Percentiles rank a stretch among this genome's conserved stretches.
phyloP scores from a whole-genome alignment of 2,113 vertebrate genomes.

The Scortum barcoo region DNA sequence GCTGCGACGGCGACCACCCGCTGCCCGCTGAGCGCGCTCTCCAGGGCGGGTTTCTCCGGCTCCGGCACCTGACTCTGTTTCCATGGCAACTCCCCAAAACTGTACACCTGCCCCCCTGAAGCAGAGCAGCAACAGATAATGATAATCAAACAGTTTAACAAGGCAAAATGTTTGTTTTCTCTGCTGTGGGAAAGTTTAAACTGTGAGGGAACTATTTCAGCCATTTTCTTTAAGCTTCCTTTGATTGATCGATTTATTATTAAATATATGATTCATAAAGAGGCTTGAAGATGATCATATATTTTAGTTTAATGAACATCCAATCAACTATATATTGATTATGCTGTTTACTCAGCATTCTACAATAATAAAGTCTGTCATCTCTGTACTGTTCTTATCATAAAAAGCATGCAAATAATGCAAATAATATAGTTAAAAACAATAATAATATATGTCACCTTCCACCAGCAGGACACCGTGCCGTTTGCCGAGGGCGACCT shows the following conservation, averaged over 20 bases:
- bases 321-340: no score
- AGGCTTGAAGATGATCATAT: no score
- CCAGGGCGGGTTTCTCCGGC: constrained; percentile 83
- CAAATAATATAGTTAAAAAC: not conserved
- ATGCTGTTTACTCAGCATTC: no score
- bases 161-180: no score
- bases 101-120: constrained; percentile 94
- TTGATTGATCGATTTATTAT: no score
- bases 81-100: constrained; percentile 93
- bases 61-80: constrained; percentile 78
- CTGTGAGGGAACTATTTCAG: not conserved
- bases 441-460: constrained; percentile 81
- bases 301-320: not conserved
- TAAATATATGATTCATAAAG: no score
- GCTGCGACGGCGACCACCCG: constrained; percentile 89
- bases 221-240: not conserved
- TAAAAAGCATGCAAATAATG: not conserved
- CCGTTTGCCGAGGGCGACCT: constrained; percentile 89
- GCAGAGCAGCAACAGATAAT: not conserved
- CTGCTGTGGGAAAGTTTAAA: no score
- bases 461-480: constrained; percentile 93
- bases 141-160: not conserved
- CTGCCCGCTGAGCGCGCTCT: constrained; percentile 89
- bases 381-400: not conserved
- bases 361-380: not conserved